Conservation (phyloP, 2,113 vertebrate genomes). For the Mesembrinibis cayennensis region DNA sequence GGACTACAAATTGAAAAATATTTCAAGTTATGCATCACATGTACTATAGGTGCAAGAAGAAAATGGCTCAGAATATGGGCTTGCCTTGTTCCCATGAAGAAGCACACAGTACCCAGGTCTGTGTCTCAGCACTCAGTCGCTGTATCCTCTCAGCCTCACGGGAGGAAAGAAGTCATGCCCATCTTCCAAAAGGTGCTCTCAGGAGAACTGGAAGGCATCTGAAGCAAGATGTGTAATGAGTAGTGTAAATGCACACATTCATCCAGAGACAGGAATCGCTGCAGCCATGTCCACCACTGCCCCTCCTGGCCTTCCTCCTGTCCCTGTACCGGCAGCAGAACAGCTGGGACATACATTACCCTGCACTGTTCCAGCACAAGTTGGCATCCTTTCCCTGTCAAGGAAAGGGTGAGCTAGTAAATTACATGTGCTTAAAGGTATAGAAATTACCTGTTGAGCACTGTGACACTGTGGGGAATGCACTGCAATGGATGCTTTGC, state of each 20-base stretch:
- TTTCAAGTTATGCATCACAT: background rate
- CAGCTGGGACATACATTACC: accelerated
- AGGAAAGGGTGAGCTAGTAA: background rate
- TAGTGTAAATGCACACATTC: background rate
- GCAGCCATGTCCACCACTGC: accelerated
- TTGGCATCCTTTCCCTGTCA: background rate
- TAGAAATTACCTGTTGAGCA: background rate
- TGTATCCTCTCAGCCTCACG: background rate
- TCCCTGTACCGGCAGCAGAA: background rate
- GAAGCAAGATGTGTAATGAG: background rate
- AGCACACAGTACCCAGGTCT: background rate
- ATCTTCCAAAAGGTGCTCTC: background rate
- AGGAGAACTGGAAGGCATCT: background rate
- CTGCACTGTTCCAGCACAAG: background rate
- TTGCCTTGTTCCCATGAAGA: background rate
- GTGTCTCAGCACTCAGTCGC: accelerated
- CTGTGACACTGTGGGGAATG: accelerated
- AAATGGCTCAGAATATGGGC: background rate
- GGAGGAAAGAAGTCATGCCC: too few species aligned
- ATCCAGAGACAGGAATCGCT: background rate
- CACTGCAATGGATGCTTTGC: background rate
- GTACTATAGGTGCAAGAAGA: background rate
- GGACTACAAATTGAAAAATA: background rate
- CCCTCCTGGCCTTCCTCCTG: background rate
- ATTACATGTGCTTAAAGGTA: background rate